Percentiles rank a stretch among this genome's conserved stretches.
phyloP scores from a whole-genome alignment of 2,113 vertebrate genomes.

The Psittacara wagleri region DNA sequence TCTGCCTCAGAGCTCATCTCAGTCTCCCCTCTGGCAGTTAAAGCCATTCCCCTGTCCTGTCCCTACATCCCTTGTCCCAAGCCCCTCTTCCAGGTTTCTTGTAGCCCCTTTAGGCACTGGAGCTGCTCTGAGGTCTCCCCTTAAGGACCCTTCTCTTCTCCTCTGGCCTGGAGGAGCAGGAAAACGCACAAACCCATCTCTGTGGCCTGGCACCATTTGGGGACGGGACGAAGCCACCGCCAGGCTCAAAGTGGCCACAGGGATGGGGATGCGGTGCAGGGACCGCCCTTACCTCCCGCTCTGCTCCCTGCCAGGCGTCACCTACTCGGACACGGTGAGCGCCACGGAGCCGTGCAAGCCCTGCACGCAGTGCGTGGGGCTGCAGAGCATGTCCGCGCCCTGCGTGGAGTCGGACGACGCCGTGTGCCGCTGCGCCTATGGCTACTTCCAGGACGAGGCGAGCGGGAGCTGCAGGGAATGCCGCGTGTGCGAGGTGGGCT shows the following conservation, averaged over 20 bases:
- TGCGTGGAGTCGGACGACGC: constrained; percentile 96
- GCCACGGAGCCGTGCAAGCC: constrained; percentile 82
- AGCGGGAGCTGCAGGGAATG: constrained; percentile 79
- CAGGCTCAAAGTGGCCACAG: accelerated
- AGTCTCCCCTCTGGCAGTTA: no score
- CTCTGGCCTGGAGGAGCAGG: neutral
- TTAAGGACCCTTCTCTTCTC: neutral
- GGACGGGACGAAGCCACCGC: accelerated
- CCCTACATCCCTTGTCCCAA: no score
- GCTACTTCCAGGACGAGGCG: constrained; percentile 75
- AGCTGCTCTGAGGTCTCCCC: neutral
- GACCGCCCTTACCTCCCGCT: neutral
- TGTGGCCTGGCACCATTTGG: neutral
- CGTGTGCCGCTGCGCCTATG: constrained; percentile 87
- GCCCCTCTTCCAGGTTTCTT: neutral
- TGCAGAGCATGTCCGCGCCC: constrained; percentile 89
- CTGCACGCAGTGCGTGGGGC: constrained; percentile 86
- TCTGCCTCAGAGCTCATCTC: no score
- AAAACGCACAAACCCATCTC: neutral
- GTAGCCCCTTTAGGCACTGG: neutral
- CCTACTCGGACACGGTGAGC: constrained; percentile 89
- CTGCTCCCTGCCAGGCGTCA: constrained; percentile 78
- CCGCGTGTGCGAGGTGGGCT: constrained; percentile 82
- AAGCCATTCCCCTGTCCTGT: no score
- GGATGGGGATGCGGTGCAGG: neutral